Conservation (phyloP, 2,797 vertebrate species). For the Tiaroga cobitis region DNA sequence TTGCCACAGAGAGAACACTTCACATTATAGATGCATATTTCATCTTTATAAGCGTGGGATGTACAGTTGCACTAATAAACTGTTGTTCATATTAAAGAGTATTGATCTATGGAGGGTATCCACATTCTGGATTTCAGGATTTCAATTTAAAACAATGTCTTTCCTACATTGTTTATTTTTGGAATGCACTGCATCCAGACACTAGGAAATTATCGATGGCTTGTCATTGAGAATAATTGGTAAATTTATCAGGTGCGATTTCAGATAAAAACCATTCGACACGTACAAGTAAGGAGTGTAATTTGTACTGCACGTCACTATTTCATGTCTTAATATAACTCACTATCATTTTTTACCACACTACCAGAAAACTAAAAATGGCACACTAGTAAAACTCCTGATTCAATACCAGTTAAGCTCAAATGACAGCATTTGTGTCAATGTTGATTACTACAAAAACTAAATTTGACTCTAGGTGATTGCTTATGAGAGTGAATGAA, state of each 20-base stretch:
- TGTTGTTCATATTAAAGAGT: neutral
- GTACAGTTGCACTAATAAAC: conserved; percentile 17
- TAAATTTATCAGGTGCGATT: neutral
- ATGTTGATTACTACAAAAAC: neutral
- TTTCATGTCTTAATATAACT: neutral
- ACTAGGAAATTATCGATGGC: neutral
- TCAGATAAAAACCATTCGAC: neutral
- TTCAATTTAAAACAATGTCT: conserved; percentile 19
- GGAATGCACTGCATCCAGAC: neutral
- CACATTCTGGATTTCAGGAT: neutral
- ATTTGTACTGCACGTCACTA: neutral
- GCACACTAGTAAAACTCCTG: neutral
- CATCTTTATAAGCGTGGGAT: neutral
- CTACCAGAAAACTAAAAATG: neutral
- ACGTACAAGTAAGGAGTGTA: neutral
- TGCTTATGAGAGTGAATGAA: neutral
- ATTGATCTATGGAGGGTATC: neutral
- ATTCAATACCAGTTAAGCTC: neutral
- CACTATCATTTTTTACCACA: neutral
- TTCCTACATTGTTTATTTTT: neutral
- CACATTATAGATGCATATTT: conserved; percentile 18
- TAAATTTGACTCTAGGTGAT: neutral
- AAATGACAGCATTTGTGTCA: no score
- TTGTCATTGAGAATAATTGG: neutral
- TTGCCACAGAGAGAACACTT: conserved; percentile 2